phyloP scores from a whole-genome alignment of 2,113 vertebrate species.

The Falcunculus frontatus region DNA sequence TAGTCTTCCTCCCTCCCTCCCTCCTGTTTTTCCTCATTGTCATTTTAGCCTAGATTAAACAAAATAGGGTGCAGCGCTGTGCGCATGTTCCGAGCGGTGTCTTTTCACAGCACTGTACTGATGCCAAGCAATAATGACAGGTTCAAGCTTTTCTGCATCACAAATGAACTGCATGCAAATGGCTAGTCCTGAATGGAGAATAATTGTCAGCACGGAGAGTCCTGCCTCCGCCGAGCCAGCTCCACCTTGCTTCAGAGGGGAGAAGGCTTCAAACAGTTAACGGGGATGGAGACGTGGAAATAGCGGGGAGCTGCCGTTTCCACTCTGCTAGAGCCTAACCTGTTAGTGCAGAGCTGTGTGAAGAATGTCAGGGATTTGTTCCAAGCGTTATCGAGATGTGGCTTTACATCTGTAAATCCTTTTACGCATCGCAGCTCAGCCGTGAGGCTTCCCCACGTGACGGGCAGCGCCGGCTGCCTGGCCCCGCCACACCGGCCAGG shows the following conservation, averaged over 20 bases:
- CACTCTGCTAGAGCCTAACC: slow-evolving; percentile 59
- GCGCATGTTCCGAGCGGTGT: slow-evolving; percentile 46
- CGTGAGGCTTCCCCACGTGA: slow-evolving; percentile 47
- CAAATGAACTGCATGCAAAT: slow-evolving; percentile 77
- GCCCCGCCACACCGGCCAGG: background rate
- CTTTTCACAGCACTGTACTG: slow-evolving; percentile 54
- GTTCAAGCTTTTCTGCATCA: slow-evolving; percentile 74
- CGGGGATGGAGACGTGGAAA: background rate
- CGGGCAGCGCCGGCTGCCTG: background rate
- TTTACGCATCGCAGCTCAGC: slow-evolving; percentile 68
- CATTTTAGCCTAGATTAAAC: slow-evolving; percentile 58
- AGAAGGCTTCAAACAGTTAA: slow-evolving; percentile 40
- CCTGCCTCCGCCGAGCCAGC: background rate
- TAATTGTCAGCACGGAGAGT: slow-evolving; percentile 57
- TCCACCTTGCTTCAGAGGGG: background rate
- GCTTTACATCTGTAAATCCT: slow-evolving; percentile 70
- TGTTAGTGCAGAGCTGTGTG: slow-evolving; percentile 68
- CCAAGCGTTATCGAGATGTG: slow-evolving; percentile 59
- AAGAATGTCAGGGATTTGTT: slow-evolving; percentile 65
- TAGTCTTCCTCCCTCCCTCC: background rate
- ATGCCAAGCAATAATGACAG: slow-evolving; percentile 77
- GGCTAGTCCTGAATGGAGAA: slow-evolving; percentile 65
- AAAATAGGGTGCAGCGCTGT: slow-evolving; percentile 10
- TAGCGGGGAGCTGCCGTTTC: slow-evolving; percentile 58
- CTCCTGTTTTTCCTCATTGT: slow-evolving; percentile 26